Evolutionary conservation across 1,140 invertebrate species (phyloP).

Genomic region (Cryptotermes secundus): DNA sequence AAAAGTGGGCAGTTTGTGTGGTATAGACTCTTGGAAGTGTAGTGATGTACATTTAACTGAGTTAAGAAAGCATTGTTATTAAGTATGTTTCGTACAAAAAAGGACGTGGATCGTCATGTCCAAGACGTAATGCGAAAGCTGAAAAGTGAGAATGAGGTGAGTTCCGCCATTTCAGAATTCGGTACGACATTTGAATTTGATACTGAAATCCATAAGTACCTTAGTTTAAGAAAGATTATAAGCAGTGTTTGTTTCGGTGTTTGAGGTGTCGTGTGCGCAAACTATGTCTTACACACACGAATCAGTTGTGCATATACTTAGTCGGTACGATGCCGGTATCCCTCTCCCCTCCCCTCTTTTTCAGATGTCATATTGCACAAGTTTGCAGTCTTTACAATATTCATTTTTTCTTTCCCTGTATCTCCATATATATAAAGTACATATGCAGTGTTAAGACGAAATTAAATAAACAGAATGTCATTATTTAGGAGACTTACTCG

Average conservation of each 20-base stretch:
- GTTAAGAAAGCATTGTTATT: background rate
- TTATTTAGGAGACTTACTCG: too few species aligned
- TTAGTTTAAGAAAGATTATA: background rate
- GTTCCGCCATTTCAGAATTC: conserved; percentile 38
- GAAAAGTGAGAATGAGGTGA: conserved; percentile 65
- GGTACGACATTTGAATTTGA: conserved; percentile 21
- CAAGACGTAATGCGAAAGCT: conserved; percentile 62
- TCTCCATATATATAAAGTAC: too few species aligned
- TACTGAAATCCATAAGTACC: background rate
- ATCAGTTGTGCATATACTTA: background rate
- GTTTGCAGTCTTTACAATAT: too few species aligned
- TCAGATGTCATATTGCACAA: too few species aligned
- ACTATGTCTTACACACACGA: background rate
- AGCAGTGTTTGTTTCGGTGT: background rate
- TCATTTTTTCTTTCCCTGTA: too few species aligned
- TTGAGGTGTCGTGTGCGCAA: background rate
- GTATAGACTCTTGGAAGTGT: background rate
- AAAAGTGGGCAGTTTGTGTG: background rate
- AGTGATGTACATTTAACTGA: background rate
- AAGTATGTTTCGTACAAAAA: conserved; percentile 64
- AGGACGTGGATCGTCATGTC: conserved; percentile 69
- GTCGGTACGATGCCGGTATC: background rate
- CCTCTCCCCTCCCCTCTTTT: too few species aligned
- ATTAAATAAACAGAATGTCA: too few species aligned
- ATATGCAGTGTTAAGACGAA: too few species aligned